A percentile compares a stretch with the other conserved stretches of the same genome.
These are phyloP conservation scores for Pteropus alecto DNA, from an alignment of 2,113 vertebrate genomes.

Conservation along the genomic window DNA sequence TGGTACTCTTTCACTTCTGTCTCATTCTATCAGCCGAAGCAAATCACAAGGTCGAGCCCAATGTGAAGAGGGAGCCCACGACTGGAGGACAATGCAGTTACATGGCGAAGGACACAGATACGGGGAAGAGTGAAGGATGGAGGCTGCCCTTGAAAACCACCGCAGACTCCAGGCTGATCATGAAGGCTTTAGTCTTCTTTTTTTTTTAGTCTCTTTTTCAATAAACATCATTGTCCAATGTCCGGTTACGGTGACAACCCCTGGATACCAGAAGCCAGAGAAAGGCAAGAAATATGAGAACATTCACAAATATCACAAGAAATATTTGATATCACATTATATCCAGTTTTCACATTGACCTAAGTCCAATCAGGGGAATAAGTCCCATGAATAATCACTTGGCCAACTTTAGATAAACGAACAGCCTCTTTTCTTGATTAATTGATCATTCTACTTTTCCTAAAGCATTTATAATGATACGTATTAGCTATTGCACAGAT, in stretches of 20 bases:
- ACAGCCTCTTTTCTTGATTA: not conserved
- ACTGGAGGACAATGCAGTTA: not conserved
- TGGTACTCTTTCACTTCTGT: not conserved
- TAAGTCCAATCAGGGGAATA: not conserved
- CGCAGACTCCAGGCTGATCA: not conserved
- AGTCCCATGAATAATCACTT: not conserved
- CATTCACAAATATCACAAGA: not conserved
- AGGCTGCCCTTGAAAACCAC: not conserved
- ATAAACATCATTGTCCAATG: not conserved
- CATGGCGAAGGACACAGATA: not conserved
- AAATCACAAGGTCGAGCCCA: not conserved
- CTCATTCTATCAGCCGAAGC: not conserved
- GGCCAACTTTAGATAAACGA: not conserved
- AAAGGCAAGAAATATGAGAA: not conserved
- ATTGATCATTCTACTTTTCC: not conserved
- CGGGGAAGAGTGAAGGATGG: not conserved
- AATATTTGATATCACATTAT: not conserved
- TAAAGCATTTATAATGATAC: not conserved
- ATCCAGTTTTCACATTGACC: not conserved
- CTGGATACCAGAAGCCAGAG: not conserved
- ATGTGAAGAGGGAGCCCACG: not conserved
- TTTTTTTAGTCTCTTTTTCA: not conserved
- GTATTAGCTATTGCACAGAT: not conserved
- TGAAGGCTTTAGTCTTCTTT: not conserved
- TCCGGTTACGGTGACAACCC: fast-evolving